Evolutionary conservation across 2,888 invertebrate species (phyloP).

Genomic region (Euphydryas editha): DNA sequence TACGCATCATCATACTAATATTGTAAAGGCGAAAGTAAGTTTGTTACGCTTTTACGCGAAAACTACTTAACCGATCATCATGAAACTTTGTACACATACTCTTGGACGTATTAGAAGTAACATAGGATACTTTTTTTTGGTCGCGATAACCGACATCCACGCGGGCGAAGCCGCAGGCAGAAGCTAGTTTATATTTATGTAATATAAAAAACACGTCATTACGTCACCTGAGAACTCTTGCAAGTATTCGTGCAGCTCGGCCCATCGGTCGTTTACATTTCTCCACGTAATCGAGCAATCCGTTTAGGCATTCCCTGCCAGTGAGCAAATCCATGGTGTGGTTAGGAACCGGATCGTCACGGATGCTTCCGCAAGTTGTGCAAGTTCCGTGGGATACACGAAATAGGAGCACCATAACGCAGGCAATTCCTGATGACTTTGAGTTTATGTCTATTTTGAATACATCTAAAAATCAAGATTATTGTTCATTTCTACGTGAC

Average conservation of each 20-base stretch:
- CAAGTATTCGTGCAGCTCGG: conserved; percentile 79
- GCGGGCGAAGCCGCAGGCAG: no score
- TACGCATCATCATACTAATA: no score
- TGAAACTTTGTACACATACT: no score
- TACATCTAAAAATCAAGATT: conserved; percentile 23
- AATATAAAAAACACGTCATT: not conserved
- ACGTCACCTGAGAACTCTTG: conserved; percentile 76
- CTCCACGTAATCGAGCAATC: conserved; percentile 76
- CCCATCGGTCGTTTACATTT: conserved; percentile 73
- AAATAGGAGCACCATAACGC: conserved; percentile 70
- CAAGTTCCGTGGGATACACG: conserved; percentile 70
- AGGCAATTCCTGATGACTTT: conserved; percentile 68
- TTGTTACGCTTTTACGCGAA: no score
- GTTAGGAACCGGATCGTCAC: conserved; percentile 61
- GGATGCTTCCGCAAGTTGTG: conserved; percentile 51
- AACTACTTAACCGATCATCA: no score
- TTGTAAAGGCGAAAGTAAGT: no score
- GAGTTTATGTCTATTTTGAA: conserved; percentile 39
- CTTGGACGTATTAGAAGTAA: no score
- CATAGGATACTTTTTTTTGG: no score
- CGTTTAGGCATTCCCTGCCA: conserved; percentile 66
- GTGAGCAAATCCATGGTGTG: conserved; percentile 67
- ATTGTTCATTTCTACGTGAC: no score
- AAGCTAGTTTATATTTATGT: not conserved
- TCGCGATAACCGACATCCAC: no score